phyloP scores from a whole-genome alignment of 2,113 vertebrate species.

The Prochilodus magdalenae region DNA sequence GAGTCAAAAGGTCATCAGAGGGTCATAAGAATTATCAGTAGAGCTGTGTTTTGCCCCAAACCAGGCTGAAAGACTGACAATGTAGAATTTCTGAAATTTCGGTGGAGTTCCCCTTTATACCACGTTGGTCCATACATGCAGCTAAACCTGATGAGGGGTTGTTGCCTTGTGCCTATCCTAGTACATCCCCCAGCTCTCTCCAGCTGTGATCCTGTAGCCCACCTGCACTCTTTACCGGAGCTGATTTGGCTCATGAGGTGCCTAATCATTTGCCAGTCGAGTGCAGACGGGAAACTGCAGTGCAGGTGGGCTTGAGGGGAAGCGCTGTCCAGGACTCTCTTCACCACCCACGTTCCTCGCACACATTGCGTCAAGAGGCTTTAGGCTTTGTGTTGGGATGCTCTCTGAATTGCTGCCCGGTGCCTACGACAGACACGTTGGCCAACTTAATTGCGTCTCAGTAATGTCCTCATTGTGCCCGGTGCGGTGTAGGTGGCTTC shows the following conservation, averaged over 20 bases:
- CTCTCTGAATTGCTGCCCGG: neutral
- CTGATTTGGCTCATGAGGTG: neutral
- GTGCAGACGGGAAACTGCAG: neutral
- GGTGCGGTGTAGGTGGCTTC: conserved; percentile 16
- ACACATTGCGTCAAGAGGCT: neutral
- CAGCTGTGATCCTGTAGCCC: neutral
- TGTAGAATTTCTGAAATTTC: too few species aligned
- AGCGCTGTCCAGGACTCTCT: neutral
- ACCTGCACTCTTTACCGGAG: neutral
- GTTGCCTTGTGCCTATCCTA: neutral
- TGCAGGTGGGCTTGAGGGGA: neutral
- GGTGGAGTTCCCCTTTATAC: too few species aligned
- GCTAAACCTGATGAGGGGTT: neutral
- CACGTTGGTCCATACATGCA: too few species aligned
- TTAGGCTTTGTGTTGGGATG: neutral
- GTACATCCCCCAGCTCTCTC: too few species aligned
- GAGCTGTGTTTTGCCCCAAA: too few species aligned
- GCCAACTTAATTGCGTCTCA: neutral
- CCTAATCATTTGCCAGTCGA: neutral
- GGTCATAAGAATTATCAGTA: too few species aligned
- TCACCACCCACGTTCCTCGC: neutral
- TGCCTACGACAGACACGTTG: neutral
- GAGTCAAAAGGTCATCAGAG: too few species aligned
- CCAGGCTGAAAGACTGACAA: too few species aligned
- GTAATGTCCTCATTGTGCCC: conserved; percentile 3